Conservation (phyloP, 2,113 vertebrate species). For the Macrotus californicus region DNA sequence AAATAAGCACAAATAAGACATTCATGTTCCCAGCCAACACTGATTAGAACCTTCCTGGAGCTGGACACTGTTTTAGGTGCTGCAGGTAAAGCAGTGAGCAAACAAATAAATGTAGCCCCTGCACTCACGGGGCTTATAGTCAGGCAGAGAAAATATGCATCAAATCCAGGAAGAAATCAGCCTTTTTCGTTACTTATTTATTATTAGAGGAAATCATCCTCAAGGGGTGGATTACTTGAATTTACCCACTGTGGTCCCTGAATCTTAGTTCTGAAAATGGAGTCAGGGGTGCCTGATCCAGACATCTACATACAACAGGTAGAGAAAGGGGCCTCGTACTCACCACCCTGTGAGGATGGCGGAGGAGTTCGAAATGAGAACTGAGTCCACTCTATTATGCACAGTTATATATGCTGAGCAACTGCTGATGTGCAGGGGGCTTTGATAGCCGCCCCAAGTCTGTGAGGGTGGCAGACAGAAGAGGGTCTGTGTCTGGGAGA, state of each 20-base stretch:
- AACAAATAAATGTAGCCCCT: background rate
- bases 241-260: background rate
- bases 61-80: background rate
- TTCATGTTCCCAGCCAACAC: background rate
- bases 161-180: background rate
- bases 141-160: background rate
- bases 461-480: background rate
- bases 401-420: fast-evolving
- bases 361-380: background rate
- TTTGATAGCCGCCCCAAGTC: fast-evolving
- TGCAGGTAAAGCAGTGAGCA: background rate
- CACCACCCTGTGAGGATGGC: background rate
- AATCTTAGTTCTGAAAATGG: background rate
- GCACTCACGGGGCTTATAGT: background rate
- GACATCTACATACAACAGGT: background rate
- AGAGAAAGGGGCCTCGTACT: background rate
- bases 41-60: background rate
- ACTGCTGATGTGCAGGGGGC: too few relatives aligned
- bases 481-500: background rate
- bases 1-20: background rate
- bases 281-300: background rate
- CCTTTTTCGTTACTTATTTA: background rate
- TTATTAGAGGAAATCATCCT: background rate
- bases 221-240: background rate
- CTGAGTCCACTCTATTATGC: fast-evolving